A percentile compares a stretch with the other conserved stretches of the same genome.
phyloP scores from a whole-genome alignment of 2,888 invertebrate genomes.

The Drosophila putrida region DNA sequence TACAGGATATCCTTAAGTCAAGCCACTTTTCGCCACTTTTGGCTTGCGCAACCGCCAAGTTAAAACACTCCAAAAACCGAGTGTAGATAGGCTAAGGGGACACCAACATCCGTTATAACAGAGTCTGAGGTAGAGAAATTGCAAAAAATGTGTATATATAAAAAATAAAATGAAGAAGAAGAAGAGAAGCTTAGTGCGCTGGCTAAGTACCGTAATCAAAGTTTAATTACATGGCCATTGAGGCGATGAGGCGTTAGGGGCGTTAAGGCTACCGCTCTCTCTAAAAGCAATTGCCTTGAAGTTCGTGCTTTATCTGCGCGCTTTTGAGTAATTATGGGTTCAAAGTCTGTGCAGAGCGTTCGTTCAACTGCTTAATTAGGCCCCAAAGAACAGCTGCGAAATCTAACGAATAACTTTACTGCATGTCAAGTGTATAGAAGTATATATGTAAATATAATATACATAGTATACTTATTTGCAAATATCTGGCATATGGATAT shows the following conservation, averaged over 20 bases:
- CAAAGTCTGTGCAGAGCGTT: slow-evolving; percentile 52
- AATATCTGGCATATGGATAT: slow-evolving; percentile 23
- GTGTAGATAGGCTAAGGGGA: slow-evolving; percentile 8
- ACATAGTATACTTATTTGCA: neutral
- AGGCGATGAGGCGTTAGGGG: slow-evolving; percentile 52
- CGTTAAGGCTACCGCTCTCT: slow-evolving; percentile 31
- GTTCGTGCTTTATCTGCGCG: slow-evolving; percentile 71
- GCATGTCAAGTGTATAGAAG: neutral
- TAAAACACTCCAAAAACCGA: slow-evolving; percentile 44
- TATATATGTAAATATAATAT: slow-evolving; percentile 1
- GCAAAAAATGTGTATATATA: slow-evolving; percentile 12
- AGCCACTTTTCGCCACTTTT: neutral
- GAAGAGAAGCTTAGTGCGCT: slow-evolving; percentile 58
- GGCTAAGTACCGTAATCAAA: slow-evolving; percentile 80
- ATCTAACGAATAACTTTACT: slow-evolving; percentile 1
- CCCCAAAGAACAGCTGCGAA: slow-evolving; percentile 37
- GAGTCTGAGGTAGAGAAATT: slow-evolving; percentile 50
- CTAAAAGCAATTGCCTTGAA: slow-evolving; percentile 38
- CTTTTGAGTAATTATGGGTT: slow-evolving; percentile 75
- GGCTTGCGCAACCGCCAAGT: slow-evolving; percentile 25
- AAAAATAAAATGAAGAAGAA: slow-evolving; percentile 13
- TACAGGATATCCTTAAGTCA: slow-evolving; percentile 32
- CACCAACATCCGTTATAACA: slow-evolving; percentile 26
- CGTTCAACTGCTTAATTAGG: slow-evolving; percentile 72
- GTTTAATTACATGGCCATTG: slow-evolving; percentile 79